phyloP scores from a whole-genome alignment of 2,113 vertebrate species.

The Nothoprocta pentlandii region DNA sequence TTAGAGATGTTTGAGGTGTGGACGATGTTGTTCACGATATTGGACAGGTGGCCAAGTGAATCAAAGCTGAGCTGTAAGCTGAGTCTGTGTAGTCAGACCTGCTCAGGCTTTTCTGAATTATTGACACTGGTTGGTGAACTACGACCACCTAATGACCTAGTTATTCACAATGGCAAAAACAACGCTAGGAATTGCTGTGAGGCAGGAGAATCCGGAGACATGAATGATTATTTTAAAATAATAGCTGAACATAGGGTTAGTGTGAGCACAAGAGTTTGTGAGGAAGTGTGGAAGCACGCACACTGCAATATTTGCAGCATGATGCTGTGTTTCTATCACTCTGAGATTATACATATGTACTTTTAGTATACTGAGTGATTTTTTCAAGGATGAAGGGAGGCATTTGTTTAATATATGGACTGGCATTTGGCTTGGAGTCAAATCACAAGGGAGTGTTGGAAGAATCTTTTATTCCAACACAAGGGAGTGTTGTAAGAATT shows the following conservation, averaged over 20 bases:
- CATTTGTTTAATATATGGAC: not conserved
- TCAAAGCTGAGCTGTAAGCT: not conserved
- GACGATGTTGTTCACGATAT: not conserved
- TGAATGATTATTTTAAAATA: not conserved
- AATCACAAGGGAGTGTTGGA: not conserved
- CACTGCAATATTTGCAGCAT: not conserved
- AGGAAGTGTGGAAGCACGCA: not conserved
- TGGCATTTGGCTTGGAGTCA: slow-evolving; percentile 5
- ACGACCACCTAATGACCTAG: not conserved
- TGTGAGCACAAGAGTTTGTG: not conserved
- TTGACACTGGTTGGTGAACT: not conserved
- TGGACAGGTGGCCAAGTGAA: fast-evolving
- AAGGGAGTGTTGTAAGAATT: slow-evolving; percentile 15
- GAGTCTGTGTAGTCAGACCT: not conserved
- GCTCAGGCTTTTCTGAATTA: not conserved
- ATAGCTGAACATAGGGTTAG: not conserved
- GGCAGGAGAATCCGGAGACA: not conserved
- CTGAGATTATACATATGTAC: not conserved
- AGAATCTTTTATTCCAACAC: not conserved
- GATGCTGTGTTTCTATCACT: not conserved
- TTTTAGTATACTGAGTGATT: not conserved
- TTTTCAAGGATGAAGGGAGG: not conserved
- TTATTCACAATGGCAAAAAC: not conserved
- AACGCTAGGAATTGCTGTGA: not conserved
- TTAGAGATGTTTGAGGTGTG: not conserved